phyloP scores from a whole-genome alignment of 2,888 invertebrate species.

The Polymixis lichenea region DNA sequence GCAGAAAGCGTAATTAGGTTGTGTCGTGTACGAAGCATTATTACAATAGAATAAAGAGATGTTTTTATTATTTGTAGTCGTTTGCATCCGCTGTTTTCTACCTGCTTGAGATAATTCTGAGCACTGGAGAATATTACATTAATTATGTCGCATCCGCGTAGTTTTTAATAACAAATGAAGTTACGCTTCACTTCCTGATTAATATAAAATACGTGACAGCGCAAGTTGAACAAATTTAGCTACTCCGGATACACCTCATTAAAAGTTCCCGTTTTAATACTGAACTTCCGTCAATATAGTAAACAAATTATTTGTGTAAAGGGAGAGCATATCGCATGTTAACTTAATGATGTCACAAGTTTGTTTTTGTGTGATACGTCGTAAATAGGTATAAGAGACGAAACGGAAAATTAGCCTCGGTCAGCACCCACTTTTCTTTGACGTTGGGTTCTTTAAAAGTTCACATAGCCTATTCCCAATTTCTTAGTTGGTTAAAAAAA shows the following conservation, averaged over 20 bases:
- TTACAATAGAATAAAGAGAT: not conserved
- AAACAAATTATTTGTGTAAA: constrained; percentile 4
- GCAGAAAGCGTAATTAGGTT: not conserved
- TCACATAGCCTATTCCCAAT: not conserved
- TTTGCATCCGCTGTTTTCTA: not conserved
- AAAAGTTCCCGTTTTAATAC: constrained; percentile 9
- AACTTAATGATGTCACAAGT: not conserved
- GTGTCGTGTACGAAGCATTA: not conserved
- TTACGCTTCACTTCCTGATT: constrained; percentile 7
- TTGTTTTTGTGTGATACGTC: not conserved
- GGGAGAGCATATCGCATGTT: not conserved
- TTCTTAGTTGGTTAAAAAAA: not conserved
- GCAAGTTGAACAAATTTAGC: not conserved
- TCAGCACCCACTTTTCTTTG: not conserved
- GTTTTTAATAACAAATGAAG: not conserved
- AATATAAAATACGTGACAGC: not conserved
- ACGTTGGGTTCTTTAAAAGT: not conserved
- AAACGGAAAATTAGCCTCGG: not conserved
- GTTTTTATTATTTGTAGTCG: too few species aligned
- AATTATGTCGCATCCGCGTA: not conserved
- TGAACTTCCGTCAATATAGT: not conserved
- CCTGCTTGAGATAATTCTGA: not conserved
- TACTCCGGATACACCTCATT: constrained; percentile 1
- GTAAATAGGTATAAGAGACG: not conserved
- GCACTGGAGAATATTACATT: constrained; percentile 12